phyloP scores from a whole-genome alignment of 2,797 vertebrate genomes.

The Staurois parvus region DNA sequence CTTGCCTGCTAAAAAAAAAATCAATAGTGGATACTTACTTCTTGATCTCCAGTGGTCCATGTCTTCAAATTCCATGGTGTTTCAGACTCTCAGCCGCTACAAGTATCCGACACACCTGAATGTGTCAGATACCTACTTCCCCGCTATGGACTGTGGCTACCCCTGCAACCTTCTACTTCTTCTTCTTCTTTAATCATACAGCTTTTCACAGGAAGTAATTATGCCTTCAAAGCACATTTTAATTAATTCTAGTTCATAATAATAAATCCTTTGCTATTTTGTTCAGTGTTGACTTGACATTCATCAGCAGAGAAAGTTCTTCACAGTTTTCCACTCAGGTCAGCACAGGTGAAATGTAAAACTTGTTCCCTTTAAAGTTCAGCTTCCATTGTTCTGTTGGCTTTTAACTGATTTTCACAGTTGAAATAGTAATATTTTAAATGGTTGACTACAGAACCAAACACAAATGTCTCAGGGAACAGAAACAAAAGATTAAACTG shows the following conservation, averaged over 20 bases:
- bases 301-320: neutral
- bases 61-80: neutral
- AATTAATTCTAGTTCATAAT: too few species aligned
- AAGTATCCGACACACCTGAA: neutral
- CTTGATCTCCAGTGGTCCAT: too few species aligned
- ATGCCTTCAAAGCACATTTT: too few species aligned
- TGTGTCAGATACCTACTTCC: neutral
- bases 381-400: slow-evolving; percentile 7
- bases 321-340: neutral
- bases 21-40: too few species aligned
- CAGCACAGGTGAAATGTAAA: neutral
- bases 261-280: neutral
- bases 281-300: neutral
- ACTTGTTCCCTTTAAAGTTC: slow-evolving; percentile 21
- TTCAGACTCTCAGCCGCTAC: neutral
- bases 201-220: too few species aligned
- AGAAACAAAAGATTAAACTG: slow-evolving; percentile 26
- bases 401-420: slow-evolving; percentile 33
- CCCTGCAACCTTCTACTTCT: too few species aligned
- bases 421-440: slow-evolving; percentile 31
- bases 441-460: slow-evolving; percentile 6
- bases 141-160: neutral
- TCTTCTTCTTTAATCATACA: too few species aligned
- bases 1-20: too few species aligned
- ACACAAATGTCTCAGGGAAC: slow-evolving; percentile 5